Evolutionary conservation across 1,140 invertebrate species (phyloP), one percentile per base, ranked within the genome.

Genomic region (Drosophila sulfurigaster): DNA sequence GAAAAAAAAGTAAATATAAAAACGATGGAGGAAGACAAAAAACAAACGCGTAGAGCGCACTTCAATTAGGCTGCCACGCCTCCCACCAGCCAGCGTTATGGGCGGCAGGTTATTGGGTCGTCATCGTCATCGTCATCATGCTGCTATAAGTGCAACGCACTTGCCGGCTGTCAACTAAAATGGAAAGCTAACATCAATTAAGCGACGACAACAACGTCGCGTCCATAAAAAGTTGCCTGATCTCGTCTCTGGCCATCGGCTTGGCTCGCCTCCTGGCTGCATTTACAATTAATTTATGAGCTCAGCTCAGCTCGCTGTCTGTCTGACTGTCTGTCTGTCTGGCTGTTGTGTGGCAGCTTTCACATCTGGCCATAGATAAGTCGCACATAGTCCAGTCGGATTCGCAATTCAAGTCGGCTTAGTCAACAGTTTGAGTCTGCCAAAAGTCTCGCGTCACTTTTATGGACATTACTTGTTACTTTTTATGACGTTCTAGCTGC

Each of bases 141-240:
- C 20, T 25, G 30, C 2, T 7, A 8, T 15, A 48, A 87, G 82
- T 87, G 82, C 76, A 87, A 74, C 62, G 81, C 79, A 48, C 46
- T 60, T 48, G 58, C 16, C 63, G 43, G 71, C 79, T 81, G 85
- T 81, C 81, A 76, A 71, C 85, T 89, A 85, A 89, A 89, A 90
- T 90, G 85, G 86, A 89, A 89, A 89, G 85, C 85, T 79, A 85
- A 72, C 86, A 89, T 86, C 86, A 85, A 89, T 89, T 89, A 90
- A 68, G 48, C 66, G 20, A 25, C 25, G 5, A 43, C 49, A 20
- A 35, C 57, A 10, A 7, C 38, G 51, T 41, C 25, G 25, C 51
- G n/a, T 49, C 43, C 32, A 16, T 30, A 57, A 38, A 56, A 15
- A 69, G 25, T 20, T 15, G 62, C 20, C 35, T 15, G 49, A 65